Conservation (phyloP, 2,113 vertebrate species). For the Sisor rabdophorus region DNA sequence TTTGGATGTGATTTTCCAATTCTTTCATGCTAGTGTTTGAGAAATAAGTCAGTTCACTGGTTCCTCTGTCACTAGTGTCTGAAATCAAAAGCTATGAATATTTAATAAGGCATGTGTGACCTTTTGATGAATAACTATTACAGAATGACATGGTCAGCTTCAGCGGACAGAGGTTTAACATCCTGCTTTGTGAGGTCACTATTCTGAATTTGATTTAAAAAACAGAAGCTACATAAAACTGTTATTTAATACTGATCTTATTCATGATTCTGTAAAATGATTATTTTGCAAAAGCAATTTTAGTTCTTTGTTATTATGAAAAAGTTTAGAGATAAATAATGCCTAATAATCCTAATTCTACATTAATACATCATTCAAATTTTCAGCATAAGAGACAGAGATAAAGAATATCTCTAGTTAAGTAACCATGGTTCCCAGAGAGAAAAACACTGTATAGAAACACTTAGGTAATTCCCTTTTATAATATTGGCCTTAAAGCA, state of each 20-base stretch:
- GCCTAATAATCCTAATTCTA: neutral
- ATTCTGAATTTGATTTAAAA: neutral
- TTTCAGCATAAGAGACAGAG: no score
- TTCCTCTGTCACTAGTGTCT: no score
- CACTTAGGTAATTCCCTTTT: no score
- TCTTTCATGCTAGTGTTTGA: neutral
- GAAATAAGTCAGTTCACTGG: neutral
- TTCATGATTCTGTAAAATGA: neutral
- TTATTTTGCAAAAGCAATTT: neutral
- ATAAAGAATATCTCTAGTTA: no score
- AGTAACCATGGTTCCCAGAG: no score
- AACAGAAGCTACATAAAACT: neutral
- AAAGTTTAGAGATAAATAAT: neutral
- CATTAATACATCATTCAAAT: no score
- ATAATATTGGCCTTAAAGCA: no score
- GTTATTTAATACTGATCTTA: neutral
- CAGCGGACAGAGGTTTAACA: neutral
- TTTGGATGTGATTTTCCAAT: no score
- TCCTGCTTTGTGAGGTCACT: neutral
- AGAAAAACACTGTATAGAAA: no score
- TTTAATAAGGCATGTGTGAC: neutral
- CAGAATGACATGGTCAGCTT: conserved; percentile 16
- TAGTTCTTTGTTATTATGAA: neutral
- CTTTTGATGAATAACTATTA: conserved; percentile 15
- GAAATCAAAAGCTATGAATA: conserved; percentile 10